These are phyloP conservation scores for Catocala nupta DNA, from an alignment of 2,888 invertebrate genomes.

Conservation along the genomic window DNA sequence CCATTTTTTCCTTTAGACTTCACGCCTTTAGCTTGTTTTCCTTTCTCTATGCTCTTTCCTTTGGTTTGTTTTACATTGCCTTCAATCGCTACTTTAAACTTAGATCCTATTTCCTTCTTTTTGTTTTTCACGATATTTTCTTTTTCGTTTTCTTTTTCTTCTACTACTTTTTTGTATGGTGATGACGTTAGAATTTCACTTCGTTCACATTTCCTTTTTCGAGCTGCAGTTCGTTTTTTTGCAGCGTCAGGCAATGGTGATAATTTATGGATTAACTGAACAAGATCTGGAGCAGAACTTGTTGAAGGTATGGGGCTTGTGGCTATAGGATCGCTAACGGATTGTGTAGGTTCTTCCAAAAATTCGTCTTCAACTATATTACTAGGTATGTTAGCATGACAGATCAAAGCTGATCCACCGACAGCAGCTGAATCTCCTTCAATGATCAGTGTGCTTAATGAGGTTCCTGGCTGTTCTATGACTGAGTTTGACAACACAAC, in stretches of 20 bases:
- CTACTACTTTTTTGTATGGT: slow-evolving; percentile 21
- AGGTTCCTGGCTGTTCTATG: slow-evolving; percentile 5
- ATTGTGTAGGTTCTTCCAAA: slow-evolving; percentile 7
- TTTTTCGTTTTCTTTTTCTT: slow-evolving; percentile 22
- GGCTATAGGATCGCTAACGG: slow-evolving; percentile 6
- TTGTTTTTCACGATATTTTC: slow-evolving; percentile 10
- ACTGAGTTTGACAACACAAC: slow-evolving; percentile 11
- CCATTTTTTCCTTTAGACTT: slow-evolving; percentile 13
- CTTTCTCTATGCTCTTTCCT: no score
- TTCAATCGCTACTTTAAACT: slow-evolving; percentile 14
- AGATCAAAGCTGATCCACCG: no score
- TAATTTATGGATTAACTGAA: slow-evolving; percentile 20
- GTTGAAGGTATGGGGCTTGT: slow-evolving; percentile 17
- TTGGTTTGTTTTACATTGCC: slow-evolving; percentile 15
- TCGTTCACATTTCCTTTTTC: slow-evolving; percentile 14
- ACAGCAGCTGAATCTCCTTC: slow-evolving; percentile 1
- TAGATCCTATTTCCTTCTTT: slow-evolving; percentile 19
- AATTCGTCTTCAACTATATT: slow-evolving; percentile 16
- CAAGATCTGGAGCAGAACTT: slow-evolving; percentile 12
- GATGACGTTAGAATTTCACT: slow-evolving; percentile 18
- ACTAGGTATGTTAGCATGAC: slow-evolving; percentile 10
- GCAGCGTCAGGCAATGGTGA: slow-evolving; percentile 35
- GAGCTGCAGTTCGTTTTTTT: slow-evolving; percentile 27
- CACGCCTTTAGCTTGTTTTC: slow-evolving; percentile 16
- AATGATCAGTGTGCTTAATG: slow-evolving; percentile 7